Percentiles rank a stretch among this genome's conserved stretches.
phyloP scores from a whole-genome alignment of 2,888 invertebrate genomes.

The Oxyteleia sp. region DNA sequence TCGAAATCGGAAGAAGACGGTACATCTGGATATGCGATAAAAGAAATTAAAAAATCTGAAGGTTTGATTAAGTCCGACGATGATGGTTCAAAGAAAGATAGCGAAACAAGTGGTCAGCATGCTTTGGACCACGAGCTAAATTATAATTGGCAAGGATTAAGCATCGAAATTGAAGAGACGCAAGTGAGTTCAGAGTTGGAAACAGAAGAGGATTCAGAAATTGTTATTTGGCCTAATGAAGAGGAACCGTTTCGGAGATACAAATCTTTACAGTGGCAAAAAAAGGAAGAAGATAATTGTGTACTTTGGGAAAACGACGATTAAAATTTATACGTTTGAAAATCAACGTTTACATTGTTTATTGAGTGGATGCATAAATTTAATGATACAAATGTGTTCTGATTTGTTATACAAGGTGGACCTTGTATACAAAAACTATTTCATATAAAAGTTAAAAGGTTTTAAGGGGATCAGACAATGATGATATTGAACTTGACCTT shows the following conservation, averaged over 20 bases:
- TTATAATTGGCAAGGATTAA: conserved; percentile 68
- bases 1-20: conserved; percentile 86
- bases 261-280: conserved; percentile 61
- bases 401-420: no score
- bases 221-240: conserved; percentile 78
- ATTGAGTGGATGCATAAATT: conserved; percentile 20
- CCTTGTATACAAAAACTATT: no score
- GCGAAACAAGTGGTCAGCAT: conserved; percentile 50
- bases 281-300: conserved; percentile 79
- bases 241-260: conserved; percentile 77
- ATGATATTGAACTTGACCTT: no score
- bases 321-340: conserved; percentile 24
- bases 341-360: conserved; percentile 8
- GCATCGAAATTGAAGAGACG: conserved; percentile 78
- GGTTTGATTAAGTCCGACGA: conserved; percentile 41
- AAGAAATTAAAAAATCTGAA: conserved; percentile 74
- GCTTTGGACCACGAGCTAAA: conserved; percentile 61
- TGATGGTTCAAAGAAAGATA: conserved; percentile 33
- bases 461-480: no score
- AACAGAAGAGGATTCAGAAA: conserved; percentile 71
- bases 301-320: conserved; percentile 81
- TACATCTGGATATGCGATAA: conserved; percentile 78
- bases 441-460: no score
- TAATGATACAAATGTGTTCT: no score
- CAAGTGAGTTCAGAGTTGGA: conserved; percentile 73